phyloP scores from a whole-genome alignment of 2,888 invertebrate genomes.

The Acanthosepion esculentum region DNA sequence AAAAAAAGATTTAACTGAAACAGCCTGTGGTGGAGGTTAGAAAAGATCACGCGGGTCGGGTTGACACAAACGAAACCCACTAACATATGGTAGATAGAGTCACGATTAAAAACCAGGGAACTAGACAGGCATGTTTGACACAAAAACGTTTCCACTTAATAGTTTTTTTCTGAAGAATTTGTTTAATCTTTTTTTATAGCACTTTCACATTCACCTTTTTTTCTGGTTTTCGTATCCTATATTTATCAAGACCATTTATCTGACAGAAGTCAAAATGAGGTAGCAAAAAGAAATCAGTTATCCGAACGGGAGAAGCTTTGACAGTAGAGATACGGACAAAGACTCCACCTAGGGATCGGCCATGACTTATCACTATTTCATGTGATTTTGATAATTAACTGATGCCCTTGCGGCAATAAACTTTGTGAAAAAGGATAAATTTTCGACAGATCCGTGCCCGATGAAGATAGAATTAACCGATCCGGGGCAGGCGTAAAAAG shows the following conservation, averaged over 20 bases:
- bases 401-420: neutral
- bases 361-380: neutral
- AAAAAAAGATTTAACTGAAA: neutral
- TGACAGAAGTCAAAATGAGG: neutral
- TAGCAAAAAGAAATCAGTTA: neutral
- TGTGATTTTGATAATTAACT: neutral
- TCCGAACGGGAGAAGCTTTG: neutral
- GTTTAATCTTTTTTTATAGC: neutral
- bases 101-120: neutral
- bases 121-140: too few species aligned
- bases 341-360: neutral
- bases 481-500: too few species aligned
- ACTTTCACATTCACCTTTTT: neutral
- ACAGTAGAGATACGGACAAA: neutral
- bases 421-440: neutral
- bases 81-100: neutral
- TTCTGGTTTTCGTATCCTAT: neutral
- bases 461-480: neutral
- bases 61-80: neutral
- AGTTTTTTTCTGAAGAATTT: neutral
- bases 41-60: neutral
- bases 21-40: neutral
- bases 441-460: neutral
- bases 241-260: neutral
- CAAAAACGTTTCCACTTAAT: neutral